Evolutionary conservation across 2,113 vertebrate genomes (phyloP).

Genomic region (Oreocharis arfaki): DNA sequence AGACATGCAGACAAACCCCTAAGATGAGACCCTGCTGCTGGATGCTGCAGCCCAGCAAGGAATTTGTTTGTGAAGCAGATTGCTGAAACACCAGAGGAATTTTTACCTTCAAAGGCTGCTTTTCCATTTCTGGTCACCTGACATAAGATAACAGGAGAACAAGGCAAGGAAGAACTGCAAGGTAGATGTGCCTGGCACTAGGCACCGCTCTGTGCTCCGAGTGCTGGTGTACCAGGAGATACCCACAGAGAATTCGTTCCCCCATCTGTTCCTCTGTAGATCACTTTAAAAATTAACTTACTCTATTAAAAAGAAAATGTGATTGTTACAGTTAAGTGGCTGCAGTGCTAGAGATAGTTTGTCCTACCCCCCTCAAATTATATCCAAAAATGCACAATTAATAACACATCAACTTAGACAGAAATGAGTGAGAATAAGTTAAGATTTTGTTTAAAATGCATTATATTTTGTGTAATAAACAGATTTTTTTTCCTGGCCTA

Average conservation of each 20-base stretch:
- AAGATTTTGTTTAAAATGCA: background rate
- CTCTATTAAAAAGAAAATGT: slow-evolving; percentile 35
- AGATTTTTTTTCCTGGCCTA: background rate
- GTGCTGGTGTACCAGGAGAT: background rate
- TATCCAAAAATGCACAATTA: background rate
- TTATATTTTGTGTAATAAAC: background rate
- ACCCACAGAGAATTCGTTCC: slow-evolving; percentile 8
- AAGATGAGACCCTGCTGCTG: background rate
- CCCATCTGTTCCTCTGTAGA: slow-evolving; percentile 42
- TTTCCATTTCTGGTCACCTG: background rate
- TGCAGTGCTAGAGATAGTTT: slow-evolving; percentile 16
- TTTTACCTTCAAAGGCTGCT: slow-evolving; percentile 4
- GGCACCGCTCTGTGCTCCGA: fast-evolving
- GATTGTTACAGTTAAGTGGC: slow-evolving; percentile 39
- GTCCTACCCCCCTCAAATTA: background rate
- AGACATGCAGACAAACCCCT: background rate
- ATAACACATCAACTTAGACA: background rate
- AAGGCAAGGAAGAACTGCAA: background rate
- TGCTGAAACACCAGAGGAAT: background rate
- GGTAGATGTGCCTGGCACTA: background rate
- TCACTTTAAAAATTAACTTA: slow-evolving; percentile 48
- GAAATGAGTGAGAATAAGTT: background rate
- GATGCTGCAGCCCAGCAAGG: background rate
- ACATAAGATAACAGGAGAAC: background rate
- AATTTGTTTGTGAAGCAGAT: background rate